phyloP scores from a whole-genome alignment of 2,888 invertebrate genomes.

The Ommatoiulus sabulosus region DNA sequence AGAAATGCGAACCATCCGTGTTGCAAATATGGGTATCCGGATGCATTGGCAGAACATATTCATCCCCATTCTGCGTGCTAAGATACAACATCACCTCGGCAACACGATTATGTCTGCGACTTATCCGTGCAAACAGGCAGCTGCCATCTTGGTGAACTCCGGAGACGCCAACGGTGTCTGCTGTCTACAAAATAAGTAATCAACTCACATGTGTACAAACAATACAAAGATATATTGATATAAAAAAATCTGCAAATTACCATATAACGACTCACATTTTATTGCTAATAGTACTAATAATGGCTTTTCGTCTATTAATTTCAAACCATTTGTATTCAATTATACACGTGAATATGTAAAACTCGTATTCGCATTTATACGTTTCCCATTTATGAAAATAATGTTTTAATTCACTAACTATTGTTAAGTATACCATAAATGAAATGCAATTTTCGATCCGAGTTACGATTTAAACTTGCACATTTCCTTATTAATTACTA shows the following conservation, averaged over 20 bases:
- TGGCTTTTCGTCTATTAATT: not conserved
- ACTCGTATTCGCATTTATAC: too few relatives aligned
- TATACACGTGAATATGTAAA: too few relatives aligned
- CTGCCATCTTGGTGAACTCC: conserved; percentile 73
- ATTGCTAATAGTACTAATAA: not conserved
- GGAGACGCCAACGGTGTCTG: conserved; percentile 70
- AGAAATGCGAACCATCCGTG: conserved; percentile 62
- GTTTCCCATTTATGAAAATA: too few relatives aligned
- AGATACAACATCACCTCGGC: conserved; percentile 74
- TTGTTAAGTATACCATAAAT: too few relatives aligned
- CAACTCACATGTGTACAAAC: not conserved
- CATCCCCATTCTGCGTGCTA: conserved; percentile 66
- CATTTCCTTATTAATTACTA: too few relatives aligned
- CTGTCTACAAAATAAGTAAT: conserved; percentile 65
- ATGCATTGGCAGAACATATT: conserved; percentile 70
- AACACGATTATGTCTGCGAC: conserved; percentile 70
- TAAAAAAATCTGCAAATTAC: not conserved
- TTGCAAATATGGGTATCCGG: conserved; percentile 71
- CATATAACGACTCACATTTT: too few relatives aligned
- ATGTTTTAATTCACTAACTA: too few relatives aligned
- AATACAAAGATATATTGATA: not conserved
- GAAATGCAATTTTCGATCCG: too few relatives aligned
- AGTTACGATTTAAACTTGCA: too few relatives aligned
- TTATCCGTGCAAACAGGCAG: conserved; percentile 72
- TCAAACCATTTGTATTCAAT: not conserved